These are phyloP conservation scores for Oryctes rhinoceros DNA, from an alignment of 1,140 invertebrate genomes.

Conservation along the genomic window DNA sequence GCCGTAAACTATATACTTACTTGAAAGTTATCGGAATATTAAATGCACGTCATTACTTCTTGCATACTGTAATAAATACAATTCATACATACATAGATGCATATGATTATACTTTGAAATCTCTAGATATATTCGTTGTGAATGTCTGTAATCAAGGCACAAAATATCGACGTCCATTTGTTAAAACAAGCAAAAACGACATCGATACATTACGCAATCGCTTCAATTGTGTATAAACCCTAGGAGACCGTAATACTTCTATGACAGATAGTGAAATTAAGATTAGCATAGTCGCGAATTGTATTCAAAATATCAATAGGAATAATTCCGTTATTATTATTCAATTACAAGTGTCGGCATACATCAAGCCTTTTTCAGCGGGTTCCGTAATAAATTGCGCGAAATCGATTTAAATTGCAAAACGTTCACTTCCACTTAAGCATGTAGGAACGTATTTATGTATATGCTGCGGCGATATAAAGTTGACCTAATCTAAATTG, in stretches of 20 bases:
- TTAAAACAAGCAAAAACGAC: neutral
- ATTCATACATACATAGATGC: no score
- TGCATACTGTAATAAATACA: no score
- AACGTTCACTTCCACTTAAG: constrained; percentile 13
- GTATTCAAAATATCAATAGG: constrained; percentile 8
- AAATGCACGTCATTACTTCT: no score
- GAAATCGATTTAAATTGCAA: constrained; percentile 15
- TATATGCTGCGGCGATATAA: constrained; percentile 2
- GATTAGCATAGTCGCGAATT: constrained; percentile 30
- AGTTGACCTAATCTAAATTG: constrained; percentile 19
- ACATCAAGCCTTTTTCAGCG: neutral
- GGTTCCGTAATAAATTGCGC: constrained; percentile 14
- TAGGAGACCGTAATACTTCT: neutral
- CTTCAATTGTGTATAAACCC: neutral
- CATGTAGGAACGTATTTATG: constrained; percentile 16
- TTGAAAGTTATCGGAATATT: no score
- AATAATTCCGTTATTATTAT: constrained; percentile 24
- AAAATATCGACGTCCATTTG: neutral
- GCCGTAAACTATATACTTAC: no score
- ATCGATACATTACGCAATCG: neutral
- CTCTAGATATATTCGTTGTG: neutral
- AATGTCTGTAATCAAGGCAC: neutral
- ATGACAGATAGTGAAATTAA: constrained; percentile 13
- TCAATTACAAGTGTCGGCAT: constrained; percentile 25
- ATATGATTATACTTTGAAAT: no score